Percentiles rank a stretch among this genome's conserved stretches.
Evolutionary conservation across 1,140 invertebrate species (phyloP).

Genomic region (Melitaea cinxia): DNA sequence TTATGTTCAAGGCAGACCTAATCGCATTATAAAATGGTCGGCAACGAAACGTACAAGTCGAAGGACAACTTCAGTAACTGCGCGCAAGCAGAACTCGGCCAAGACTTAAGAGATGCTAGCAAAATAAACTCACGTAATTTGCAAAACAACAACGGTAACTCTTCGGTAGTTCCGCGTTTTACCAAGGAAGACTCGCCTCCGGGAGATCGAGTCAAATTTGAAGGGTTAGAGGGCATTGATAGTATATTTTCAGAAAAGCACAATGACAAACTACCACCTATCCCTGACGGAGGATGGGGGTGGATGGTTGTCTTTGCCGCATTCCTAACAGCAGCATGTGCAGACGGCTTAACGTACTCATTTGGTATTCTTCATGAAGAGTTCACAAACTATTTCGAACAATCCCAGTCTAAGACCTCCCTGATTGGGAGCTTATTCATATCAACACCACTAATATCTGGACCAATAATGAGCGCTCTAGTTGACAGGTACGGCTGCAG

Average conservation of each 20-base stretch:
- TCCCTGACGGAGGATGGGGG: conserved; percentile 82
- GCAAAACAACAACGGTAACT: conserved; percentile 42
- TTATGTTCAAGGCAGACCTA: conserved; percentile 23
- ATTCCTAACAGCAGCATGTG: conserved; percentile 91
- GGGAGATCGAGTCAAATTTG: conserved; percentile 65
- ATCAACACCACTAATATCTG: conserved; percentile 91
- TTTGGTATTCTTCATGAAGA: conserved; percentile 94
- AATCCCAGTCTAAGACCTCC: conserved; percentile 89
- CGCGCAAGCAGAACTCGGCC: conserved; percentile 7
- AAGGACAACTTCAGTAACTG: too few relatives aligned
- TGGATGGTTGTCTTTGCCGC: conserved; percentile 94
- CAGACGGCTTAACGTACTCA: conserved; percentile 95
- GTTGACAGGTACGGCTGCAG: conserved; percentile 94
- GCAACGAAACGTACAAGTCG: conserved; percentile 40
- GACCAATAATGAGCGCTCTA: conserved; percentile 92
- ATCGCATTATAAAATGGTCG: conserved; percentile 42
- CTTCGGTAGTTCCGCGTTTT: conserved; percentile 51
- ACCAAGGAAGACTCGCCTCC: conserved; percentile 51
- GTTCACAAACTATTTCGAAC: conserved; percentile 90
- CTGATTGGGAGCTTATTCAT: conserved; percentile 94
- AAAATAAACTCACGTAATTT: conserved; percentile 62
- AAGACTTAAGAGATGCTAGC: conserved; percentile 46
- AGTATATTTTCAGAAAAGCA: conserved; percentile 60
- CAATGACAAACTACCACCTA: conserved; percentile 53
- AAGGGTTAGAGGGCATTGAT: conserved; percentile 57